A percentile compares a stretch with the other conserved stretches of the same genome.
Conservation (phyloP, 1,140 invertebrate genomes). For the Drosophila chauvacae region DNA sequence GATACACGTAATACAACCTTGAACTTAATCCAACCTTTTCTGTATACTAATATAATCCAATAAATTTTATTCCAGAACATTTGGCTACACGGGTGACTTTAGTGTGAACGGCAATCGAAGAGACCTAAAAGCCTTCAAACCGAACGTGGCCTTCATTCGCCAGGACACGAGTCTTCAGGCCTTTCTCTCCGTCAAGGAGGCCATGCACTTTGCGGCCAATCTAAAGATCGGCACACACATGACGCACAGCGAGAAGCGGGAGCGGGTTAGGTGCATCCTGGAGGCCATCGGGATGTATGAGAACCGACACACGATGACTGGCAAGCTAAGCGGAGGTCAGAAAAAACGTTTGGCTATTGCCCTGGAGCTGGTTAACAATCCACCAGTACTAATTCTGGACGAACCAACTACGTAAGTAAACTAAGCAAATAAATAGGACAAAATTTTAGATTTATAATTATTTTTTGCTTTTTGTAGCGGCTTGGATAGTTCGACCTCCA, state of each 20-base stretch:
- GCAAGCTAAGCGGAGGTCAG: conserved; percentile 93
- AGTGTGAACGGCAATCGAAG: conserved; percentile 90
- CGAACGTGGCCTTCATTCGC: conserved; percentile 95
- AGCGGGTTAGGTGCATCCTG: conserved; percentile 90
- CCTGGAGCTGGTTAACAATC: conserved; percentile 93
- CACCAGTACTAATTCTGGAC: conserved; percentile 95
- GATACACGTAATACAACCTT: conserved; percentile 87
- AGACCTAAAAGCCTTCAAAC: conserved; percentile 91
- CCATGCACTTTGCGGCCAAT: conserved; percentile 94
- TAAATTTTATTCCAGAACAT: conserved; percentile 27
- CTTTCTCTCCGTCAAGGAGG: conserved; percentile 93
- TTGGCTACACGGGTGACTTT: conserved; percentile 85
- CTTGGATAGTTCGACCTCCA: conserved; percentile 95
- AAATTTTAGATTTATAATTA: not conserved
- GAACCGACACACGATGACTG: conserved; percentile 88
- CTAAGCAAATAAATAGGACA: not conserved
- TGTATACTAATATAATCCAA: not conserved
- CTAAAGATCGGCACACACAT: conserved; percentile 91
- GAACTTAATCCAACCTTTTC: not conserved
- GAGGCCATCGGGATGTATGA: conserved; percentile 88
- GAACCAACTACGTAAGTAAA: conserved; percentile 94
- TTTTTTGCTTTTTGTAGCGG: conserved; percentile 87
- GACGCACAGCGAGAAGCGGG: conserved; percentile 87
- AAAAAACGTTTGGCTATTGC: conserved; percentile 94
- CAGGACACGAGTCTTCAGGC: conserved; percentile 94